Conservation (phyloP, 1,140 invertebrate species). For the Drosophila subobscura region DNA sequence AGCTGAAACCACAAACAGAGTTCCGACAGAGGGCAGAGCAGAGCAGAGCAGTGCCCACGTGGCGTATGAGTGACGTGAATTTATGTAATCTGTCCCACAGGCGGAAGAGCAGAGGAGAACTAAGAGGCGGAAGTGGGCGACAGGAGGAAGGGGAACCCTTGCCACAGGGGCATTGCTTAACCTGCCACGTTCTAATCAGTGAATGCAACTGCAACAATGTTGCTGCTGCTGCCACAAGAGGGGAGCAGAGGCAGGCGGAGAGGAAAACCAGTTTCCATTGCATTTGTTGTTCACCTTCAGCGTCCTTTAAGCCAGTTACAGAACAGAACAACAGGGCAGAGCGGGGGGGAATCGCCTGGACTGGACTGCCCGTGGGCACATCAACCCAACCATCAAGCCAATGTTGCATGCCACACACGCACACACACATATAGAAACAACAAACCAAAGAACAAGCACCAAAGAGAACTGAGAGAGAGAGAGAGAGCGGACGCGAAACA, state of each 20-base stretch:
- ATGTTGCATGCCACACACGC: constrained; percentile 59
- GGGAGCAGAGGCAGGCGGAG: background rate
- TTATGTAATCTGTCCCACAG: constrained; percentile 67
- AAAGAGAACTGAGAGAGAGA: constrained; percentile 1
- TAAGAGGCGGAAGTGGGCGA: background rate
- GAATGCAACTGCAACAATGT: constrained; percentile 63
- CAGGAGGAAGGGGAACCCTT: background rate
- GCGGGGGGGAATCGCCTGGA: background rate
- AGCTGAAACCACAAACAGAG: too few species aligned
- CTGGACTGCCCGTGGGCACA: constrained; percentile 22
- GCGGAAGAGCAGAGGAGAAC: constrained; percentile 13
- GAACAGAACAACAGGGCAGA: constrained; percentile 3
- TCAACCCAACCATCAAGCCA: constrained; percentile 23
- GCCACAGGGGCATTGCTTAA: constrained; percentile 32
- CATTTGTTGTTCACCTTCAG: constrained; percentile 77
- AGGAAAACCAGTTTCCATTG: constrained; percentile 49
- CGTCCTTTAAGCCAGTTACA: constrained; percentile 71
- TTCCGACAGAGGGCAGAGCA: too few species aligned
- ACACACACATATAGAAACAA: constrained; percentile 29
- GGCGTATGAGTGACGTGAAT: constrained; percentile 81
- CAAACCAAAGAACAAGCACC: constrained; percentile 49
- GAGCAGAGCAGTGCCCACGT: constrained; percentile 51
- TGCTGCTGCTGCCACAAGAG: constrained; percentile 48
- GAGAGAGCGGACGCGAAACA: constrained; percentile 1
- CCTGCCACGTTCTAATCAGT: constrained; percentile 78